phyloP scores from a whole-genome alignment of 1,140 invertebrate species.

The Galleria mellonella region DNA sequence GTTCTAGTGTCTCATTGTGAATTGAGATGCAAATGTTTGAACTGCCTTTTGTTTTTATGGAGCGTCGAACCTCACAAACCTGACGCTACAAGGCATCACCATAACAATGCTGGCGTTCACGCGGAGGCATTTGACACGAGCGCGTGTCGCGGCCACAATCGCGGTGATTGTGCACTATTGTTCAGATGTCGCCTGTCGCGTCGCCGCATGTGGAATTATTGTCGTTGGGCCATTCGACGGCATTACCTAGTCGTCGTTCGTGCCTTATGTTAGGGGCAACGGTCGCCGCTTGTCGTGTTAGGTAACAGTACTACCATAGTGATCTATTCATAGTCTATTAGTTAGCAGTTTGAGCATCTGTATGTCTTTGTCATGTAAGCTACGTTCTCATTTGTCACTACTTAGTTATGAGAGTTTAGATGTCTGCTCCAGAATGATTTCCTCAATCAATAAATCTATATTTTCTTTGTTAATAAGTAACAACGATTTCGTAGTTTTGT shows the following conservation, averaged over 20 bases:
- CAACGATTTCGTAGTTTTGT: too few species aligned
- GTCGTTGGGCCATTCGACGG: conserved; percentile 24
- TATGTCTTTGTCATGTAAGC: neutral
- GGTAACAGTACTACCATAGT: conserved; percentile 29
- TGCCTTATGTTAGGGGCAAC: conserved; percentile 27
- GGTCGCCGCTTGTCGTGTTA: conserved; percentile 31
- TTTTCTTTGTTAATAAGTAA: too few species aligned
- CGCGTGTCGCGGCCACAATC: conserved; percentile 34
- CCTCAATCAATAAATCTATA: too few species aligned
- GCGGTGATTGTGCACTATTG: conserved; percentile 60
- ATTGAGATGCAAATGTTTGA: conserved; percentile 44
- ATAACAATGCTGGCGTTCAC: conserved; percentile 57
- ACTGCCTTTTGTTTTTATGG: conserved; percentile 47
- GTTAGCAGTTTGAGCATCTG: conserved; percentile 3
- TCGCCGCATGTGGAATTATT: conserved; percentile 43
- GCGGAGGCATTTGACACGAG: conserved; percentile 54
- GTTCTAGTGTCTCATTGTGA: conserved; percentile 20
- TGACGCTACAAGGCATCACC: conserved; percentile 43
- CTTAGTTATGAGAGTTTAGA: too few species aligned
- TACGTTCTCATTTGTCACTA: neutral
- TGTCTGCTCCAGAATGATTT: too few species aligned
- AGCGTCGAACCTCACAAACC: conserved; percentile 33
- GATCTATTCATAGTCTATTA: conserved; percentile 29
- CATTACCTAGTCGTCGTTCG: conserved; percentile 5
- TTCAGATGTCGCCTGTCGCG: conserved; percentile 38